Conservation (phyloP, 2,888 invertebrate genomes). For the Andrena minutula region DNA sequence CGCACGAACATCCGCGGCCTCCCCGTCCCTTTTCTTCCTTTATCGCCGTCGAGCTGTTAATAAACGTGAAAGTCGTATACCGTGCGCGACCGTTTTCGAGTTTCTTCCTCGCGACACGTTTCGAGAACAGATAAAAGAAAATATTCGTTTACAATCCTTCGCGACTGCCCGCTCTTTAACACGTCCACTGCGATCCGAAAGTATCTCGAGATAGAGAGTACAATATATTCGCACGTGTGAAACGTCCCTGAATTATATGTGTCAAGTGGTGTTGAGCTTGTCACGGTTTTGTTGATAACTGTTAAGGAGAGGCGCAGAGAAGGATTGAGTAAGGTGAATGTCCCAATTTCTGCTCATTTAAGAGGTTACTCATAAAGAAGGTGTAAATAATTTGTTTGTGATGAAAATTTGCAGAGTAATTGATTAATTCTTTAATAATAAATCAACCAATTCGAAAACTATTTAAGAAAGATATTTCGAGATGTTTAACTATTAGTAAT, state of each 20-base stretch:
- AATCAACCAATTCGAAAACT: no score
- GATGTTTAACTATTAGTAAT: no score
- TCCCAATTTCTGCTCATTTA: no score
- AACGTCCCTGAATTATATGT: no score
- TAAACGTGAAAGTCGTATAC: conserved; percentile 62
- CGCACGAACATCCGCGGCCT: conserved; percentile 26
- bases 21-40: neutral
- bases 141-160: conserved; percentile 8
- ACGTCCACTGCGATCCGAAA: neutral
- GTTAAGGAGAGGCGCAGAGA: neutral
- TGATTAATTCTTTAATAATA: no score
- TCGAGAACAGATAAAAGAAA: neutral
- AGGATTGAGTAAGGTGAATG: no score
- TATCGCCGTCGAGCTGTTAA: conserved; percentile 32
- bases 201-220: no score
- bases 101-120: neutral
- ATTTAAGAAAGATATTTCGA: no score
- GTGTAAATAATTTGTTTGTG: no score
- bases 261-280: neutral
- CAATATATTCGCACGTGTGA: no score
- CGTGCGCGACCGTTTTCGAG: conserved; percentile 4
- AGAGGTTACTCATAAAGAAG: no score
- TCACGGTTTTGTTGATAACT: neutral
- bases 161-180: neutral
- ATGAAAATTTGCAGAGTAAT: no score